Evolutionary conservation across 2,113 vertebrate genomes (phyloP), one percentile per base, ranked within the genome.

Genomic region (Ascaphus truei): DNA sequence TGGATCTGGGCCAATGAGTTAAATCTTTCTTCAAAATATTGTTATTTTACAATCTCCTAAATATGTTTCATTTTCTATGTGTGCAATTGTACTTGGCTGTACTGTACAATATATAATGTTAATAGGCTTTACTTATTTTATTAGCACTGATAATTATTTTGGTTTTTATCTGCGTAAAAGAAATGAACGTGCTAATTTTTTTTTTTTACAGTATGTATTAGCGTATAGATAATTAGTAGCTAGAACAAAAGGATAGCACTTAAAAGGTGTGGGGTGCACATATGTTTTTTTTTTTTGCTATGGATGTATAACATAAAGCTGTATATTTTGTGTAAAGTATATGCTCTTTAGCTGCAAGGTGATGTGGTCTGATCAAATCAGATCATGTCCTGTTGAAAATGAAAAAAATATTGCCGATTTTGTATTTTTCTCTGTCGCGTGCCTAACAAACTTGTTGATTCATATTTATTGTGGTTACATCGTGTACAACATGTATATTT

Each of bases 401-500:
- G 83, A 83, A 80, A 83, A 84, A 77, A 78, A 84, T 83, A 79
- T 80, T 88, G 87, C 86, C 85, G 82, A 82, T 77, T 84, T 76
- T 77, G 84, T 84, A 88, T 86, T 86, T 83, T 86, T 85, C 83
- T 81, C 88, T 85, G 82, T 84, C 82, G 68, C 89, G 93, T 95
- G 93, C 93, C 92, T 94, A 90, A 85, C 90, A 83, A 76, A 76
- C 86, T 82, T 90, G 77, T 89, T 88, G 77, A 79, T 89, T 89
- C 78, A 87, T 93, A 93, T 94, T 93, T 94, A 91, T 96, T 93
- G 87, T 90, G 83, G 78, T 91, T 92, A 92, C 84, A 90, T 84
- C 84, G 84, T 83, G 86, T 72, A 85, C 85, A 85, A 88, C 77
- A 87, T 65, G 86, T 93, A 94, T 92, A 95, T 95, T 94, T 96